Evolutionary conservation across 1,140 invertebrate genomes (phyloP).

Genomic region (Philopotamus ludificatus): DNA sequence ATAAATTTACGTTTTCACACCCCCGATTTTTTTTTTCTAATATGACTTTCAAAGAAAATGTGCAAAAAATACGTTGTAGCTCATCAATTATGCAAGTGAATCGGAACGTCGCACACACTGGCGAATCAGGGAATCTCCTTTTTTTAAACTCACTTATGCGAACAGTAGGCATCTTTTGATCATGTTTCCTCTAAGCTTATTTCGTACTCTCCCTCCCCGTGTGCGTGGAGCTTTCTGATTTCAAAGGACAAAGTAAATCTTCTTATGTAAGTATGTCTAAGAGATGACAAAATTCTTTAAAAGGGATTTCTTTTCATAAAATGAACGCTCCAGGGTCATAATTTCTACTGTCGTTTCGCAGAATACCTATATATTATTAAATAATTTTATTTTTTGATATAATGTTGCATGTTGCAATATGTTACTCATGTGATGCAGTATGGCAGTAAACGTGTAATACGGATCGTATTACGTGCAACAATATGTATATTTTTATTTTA

Average conservation of each 20-base stretch:
- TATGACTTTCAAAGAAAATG: constrained; percentile 8
- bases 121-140: constrained; percentile 15
- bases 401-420: too few species aligned
- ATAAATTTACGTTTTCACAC: neutral
- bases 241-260: constrained; percentile 27
- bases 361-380: too few species aligned
- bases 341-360: too few species aligned
- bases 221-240: constrained; percentile 12
- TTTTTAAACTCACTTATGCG: constrained; percentile 7
- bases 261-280: constrained; percentile 18
- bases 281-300: constrained; percentile 17
- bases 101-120: neutral
- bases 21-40: neutral
- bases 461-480: too few species aligned
- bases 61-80: too few species aligned
- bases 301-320: constrained; percentile 11
- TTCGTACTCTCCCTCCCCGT: constrained; percentile 8
- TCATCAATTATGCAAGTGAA: constrained; percentile 4
- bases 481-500: too few species aligned
- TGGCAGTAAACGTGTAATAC: too few species aligned
- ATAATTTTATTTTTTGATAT: too few species aligned
- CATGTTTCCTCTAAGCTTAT: constrained; percentile 15
- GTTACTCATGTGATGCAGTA: too few species aligned
- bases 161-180: constrained; percentile 10
- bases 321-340: constrained; percentile 15